These are phyloP conservation scores for Cyanoramphus novaezelandiae DNA, from an alignment of 2,113 vertebrate species.

Conservation along the genomic window DNA sequence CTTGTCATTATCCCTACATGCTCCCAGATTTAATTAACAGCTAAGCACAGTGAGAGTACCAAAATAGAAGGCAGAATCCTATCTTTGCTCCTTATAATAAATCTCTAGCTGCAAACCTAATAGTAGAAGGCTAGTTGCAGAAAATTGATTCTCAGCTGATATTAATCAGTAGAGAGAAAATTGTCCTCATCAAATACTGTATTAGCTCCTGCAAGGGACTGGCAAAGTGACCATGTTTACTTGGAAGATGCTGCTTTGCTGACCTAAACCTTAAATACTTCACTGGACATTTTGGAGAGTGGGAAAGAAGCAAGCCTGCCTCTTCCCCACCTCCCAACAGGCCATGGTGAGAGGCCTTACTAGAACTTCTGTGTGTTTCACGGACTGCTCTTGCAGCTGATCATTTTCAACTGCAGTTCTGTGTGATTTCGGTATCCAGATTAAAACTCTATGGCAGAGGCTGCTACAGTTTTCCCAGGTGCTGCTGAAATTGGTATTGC, in stretches of 20 bases:
- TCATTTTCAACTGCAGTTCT: background rate
- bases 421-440: background rate
- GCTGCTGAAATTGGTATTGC: background rate
- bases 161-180: slow-evolving; percentile 4
- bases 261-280: background rate
- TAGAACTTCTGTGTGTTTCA: background rate
- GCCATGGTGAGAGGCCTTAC: background rate
- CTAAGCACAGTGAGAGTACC: slow-evolving; percentile 12
- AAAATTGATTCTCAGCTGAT: slow-evolving; percentile 10
- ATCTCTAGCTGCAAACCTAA: slow-evolving; percentile 14
- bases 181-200: background rate
- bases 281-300: background rate
- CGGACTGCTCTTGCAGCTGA: background rate
- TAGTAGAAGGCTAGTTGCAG: background rate
- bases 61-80: slow-evolving; percentile 47
- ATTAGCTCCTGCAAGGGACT: background rate
- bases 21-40: slow-evolving; percentile 56
- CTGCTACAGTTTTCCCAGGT: background rate
- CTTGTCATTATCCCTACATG: background rate
- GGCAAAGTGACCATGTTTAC: background rate
- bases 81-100: slow-evolving; percentile 30
- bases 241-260: background rate
- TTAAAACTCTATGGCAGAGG: background rate
- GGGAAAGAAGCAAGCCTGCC: background rate
- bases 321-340: background rate